These are phyloP conservation scores for Merops nubicus DNA, from an alignment of 2,113 vertebrate species.

Conservation along the genomic window DNA sequence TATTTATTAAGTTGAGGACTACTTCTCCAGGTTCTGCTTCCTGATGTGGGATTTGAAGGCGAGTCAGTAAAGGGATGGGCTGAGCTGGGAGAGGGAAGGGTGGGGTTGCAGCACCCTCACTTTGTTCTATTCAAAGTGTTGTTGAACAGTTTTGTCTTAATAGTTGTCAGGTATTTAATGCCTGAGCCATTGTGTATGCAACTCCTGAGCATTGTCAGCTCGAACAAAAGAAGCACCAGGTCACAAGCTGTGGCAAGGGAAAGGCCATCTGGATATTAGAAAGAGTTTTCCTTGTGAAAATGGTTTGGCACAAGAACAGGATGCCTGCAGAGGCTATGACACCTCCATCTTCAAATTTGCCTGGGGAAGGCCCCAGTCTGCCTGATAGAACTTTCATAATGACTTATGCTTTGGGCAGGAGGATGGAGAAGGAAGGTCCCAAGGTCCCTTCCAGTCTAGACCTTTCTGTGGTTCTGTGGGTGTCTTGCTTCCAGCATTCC, in stretches of 20 bases:
- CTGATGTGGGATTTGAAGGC: not conserved
- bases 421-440: not conserved
- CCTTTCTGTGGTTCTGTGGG: not conserved
- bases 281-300: not conserved
- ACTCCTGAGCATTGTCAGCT: not conserved
- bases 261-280: not conserved
- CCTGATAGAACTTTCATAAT: not conserved
- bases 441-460: not conserved
- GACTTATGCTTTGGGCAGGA: not conserved
- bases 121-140: not conserved
- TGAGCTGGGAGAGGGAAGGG: not conserved
- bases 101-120: not conserved
- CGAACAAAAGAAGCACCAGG: not conserved
- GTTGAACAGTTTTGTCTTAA: not conserved
- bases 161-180: not conserved
- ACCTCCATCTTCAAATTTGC: not conserved
- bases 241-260: not conserved
- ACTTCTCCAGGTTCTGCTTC: not conserved
- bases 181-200: not conserved
- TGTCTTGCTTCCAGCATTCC: slow-evolving; percentile 8
- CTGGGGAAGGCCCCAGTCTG: not conserved
- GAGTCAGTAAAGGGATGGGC: not conserved
- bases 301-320: not conserved
- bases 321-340: not conserved
- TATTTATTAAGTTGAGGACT: not conserved